Percentiles rank a stretch among this genome's conserved stretches.
Conservation (phyloP, 2,113 vertebrate genomes). For the Menidia beryllina region DNA sequence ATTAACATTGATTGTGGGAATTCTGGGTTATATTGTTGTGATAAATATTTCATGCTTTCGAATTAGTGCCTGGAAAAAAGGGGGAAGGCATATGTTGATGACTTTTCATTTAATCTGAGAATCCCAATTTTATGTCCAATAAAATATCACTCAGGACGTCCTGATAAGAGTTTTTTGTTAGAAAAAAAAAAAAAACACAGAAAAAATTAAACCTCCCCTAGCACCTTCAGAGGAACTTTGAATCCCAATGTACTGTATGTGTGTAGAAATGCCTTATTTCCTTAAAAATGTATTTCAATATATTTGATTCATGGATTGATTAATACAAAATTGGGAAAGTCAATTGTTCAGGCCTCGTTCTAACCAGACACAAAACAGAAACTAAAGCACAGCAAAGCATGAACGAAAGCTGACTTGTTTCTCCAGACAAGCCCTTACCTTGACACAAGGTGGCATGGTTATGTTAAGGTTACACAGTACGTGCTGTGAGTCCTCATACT, state of each 20-base stretch:
- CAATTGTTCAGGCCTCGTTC: background rate
- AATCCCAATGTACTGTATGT: no score
- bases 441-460: constrained; percentile 92
- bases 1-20: background rate
- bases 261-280: background rate
- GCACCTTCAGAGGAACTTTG: no score
- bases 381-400: constrained; percentile 1
- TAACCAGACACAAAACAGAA: background rate
- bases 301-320: no score
- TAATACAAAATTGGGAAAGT: no score
- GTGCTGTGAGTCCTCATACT: constrained; percentile 94
- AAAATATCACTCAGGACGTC: no score
- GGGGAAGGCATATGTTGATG: background rate
- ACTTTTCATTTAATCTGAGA: background rate
- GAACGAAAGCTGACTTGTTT: background rate
- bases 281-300: no score
- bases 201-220: no score
- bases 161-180: no score
- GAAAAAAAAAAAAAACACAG: no score
- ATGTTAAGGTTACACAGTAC: constrained; percentile 96
- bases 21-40: background rate
- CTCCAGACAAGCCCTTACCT: constrained; percentile 80
- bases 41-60: background rate
- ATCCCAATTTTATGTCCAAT: background rate
- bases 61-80: background rate